Conservation (phyloP, 2,113 vertebrate genomes). For the Eira barbara region DNA sequence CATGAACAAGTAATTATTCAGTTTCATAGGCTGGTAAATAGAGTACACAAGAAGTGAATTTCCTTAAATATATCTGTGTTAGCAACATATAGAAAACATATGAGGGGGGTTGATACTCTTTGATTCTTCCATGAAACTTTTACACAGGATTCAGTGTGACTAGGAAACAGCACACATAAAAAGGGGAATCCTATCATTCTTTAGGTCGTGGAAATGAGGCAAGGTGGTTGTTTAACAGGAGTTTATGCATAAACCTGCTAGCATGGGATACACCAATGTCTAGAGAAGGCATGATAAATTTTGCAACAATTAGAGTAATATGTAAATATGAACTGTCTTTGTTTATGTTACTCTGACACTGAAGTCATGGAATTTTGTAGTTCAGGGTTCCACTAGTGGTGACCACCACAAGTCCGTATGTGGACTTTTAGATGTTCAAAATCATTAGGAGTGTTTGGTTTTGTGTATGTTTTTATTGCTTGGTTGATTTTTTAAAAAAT, state of each 20-base stretch:
- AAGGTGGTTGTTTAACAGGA: slow-evolving; percentile 10
- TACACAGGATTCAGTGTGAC: background rate
- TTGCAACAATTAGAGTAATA: background rate
- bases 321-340: slow-evolving; percentile 36
- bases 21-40: too few species aligned
- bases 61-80: background rate
- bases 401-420: background rate
- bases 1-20: too few species aligned
- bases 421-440: background rate
- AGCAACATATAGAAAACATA: background rate
- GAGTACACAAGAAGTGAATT: slow-evolving; percentile 1
- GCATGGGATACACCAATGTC: background rate
- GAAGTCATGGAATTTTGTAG: background rate
- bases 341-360: background rate
- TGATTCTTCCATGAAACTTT: slow-evolving; percentile 45
- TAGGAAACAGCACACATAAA: background rate
- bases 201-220: background rate
- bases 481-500: background rate
- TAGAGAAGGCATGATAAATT: background rate
- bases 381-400: background rate
- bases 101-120: background rate
- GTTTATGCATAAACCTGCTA: background rate
- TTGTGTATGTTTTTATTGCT: background rate
- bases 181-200: background rate
- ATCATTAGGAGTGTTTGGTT: background rate